phyloP scores from a whole-genome alignment of 2,888 invertebrate genomes.

The Anorthoa munda region DNA sequence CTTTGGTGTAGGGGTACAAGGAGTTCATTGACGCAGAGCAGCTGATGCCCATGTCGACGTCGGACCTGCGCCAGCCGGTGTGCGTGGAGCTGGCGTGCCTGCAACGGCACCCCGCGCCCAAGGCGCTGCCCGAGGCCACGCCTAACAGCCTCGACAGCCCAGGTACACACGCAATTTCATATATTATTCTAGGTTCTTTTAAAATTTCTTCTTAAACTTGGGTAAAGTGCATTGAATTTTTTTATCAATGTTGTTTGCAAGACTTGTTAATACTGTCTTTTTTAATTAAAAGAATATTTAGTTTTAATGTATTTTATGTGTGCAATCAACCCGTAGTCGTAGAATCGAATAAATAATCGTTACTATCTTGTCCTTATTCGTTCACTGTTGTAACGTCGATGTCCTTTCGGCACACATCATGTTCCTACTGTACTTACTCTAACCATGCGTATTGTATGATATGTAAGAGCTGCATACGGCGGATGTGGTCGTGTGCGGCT shows the following conservation, averaged over 20 bases:
- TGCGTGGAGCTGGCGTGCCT: conserved; percentile 95
- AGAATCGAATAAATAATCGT: conserved; percentile 35
- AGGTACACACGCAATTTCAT: conserved; percentile 75
- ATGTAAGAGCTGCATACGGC: conserved; percentile 68
- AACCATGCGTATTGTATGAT: conserved; percentile 52
- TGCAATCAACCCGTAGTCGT: conserved; percentile 57
- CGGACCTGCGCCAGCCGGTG: conserved; percentile 95
- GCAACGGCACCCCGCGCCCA: conserved; percentile 90
- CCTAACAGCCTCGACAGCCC: conserved; percentile 90
- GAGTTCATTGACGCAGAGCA: conserved; percentile 97
- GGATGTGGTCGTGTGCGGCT: conserved; percentile 79
- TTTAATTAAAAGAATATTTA: conserved; percentile 2
- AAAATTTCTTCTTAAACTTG: background rate
- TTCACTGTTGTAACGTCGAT: conserved; percentile 60
- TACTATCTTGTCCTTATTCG: conserved; percentile 40
- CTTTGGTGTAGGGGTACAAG: conserved; percentile 94
- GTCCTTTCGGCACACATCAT: conserved; percentile 56
- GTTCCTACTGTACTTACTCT: conserved; percentile 43
- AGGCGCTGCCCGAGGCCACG: conserved; percentile 87
- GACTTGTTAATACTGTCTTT: conserved; percentile 35
- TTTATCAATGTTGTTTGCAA: conserved; percentile 63
- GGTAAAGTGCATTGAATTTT: background rate
- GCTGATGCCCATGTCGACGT: conserved; percentile 96
- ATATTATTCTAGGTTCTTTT: background rate
- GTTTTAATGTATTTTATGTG: conserved; percentile 43